phyloP scores from a whole-genome alignment of 2,113 vertebrate species.

The Delphinus delphis region DNA sequence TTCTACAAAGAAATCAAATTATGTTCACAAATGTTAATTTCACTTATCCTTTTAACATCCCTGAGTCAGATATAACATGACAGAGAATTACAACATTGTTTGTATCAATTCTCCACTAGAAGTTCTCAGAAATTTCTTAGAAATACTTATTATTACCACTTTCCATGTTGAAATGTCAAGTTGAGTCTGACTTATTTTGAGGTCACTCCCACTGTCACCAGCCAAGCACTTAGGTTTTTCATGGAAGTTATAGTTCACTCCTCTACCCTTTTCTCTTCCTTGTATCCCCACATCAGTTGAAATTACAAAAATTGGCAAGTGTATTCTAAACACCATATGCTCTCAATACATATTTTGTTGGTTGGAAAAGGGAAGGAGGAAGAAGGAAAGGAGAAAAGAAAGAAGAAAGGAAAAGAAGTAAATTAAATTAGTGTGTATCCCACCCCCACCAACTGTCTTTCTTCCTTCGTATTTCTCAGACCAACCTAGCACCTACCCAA shows the following conservation, averaged over 20 bases:
- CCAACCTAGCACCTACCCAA: neutral
- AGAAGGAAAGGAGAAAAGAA: neutral
- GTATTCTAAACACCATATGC: neutral
- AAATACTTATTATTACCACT: neutral
- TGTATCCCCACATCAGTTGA: neutral
- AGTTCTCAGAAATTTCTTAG: neutral
- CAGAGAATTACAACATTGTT: neutral
- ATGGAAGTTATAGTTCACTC: neutral
- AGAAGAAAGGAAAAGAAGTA: neutral
- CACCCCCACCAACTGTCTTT: neutral
- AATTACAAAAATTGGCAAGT: neutral
- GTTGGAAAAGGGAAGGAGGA: neutral
- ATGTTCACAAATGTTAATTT: slow-evolving; percentile 17
- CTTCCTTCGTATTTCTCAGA: neutral
- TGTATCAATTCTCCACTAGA: neutral
- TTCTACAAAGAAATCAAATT: slow-evolving; percentile 41
- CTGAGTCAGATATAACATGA: neutral
- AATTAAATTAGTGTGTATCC: neutral
- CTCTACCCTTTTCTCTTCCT: neutral
- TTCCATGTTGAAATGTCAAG: neutral
- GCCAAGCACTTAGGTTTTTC: neutral
- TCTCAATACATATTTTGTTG: neutral
- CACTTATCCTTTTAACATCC: neutral
- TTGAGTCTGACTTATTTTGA: neutral
- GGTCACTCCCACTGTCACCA: neutral